Conservation (phyloP, 2,888 invertebrate genomes). For the Monoplex corrugatus region DNA sequence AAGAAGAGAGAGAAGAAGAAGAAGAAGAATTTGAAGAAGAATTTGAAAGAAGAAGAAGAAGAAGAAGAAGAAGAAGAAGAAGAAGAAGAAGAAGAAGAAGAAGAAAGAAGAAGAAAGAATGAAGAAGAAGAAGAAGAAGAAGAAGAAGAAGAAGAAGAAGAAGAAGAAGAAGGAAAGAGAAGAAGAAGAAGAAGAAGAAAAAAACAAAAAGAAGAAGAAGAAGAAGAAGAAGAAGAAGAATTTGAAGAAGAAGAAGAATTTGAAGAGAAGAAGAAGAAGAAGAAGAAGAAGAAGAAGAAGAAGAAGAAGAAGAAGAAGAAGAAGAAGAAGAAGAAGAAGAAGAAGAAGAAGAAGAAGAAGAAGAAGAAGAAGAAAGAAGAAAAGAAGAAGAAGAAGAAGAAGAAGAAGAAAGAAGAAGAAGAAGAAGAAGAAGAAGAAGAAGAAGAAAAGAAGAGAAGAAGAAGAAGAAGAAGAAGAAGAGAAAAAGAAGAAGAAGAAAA, state of each 20-base stretch:
- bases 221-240: neutral
- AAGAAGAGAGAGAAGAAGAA: neutral
- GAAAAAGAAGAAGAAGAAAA: neutral
- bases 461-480: neutral
- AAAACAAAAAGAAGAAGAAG: neutral
- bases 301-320: neutral
- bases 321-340: neutral
- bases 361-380: neutral
- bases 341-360: neutral
- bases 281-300: neutral
- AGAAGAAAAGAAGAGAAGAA: neutral
- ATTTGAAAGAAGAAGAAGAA: neutral
- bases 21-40: slow-evolving; percentile 1
- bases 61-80: neutral
- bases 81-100: neutral
- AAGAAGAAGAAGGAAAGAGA: neutral
- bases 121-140: neutral
- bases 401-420: neutral
- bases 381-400: too few species aligned
- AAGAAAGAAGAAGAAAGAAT: neutral
- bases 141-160: neutral
- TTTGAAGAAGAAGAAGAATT: neutral
- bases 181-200: neutral
- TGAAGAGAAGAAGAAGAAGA: neutral
- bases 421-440: neutral